Percentiles rank a stretch among this genome's conserved stretches.
These are phyloP conservation scores for Spinus pinus DNA, from an alignment of 2,797 vertebrate genomes.

Conservation along the genomic window DNA sequence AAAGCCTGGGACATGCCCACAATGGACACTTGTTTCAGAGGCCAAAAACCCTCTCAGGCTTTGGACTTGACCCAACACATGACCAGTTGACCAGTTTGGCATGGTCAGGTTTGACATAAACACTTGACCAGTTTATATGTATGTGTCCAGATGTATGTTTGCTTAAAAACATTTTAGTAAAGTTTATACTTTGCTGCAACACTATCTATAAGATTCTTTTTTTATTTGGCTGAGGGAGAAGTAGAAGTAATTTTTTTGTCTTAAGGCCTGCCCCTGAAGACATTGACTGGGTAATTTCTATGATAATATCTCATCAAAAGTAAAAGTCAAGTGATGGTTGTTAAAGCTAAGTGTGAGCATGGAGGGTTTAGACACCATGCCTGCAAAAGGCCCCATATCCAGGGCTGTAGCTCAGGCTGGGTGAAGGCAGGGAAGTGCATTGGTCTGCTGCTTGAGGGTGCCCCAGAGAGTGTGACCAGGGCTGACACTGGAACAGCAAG, in stretches of 20 bases:
- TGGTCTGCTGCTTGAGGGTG: rapidly evolving
- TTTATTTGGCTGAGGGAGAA: rapidly evolving
- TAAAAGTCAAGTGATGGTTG: not conserved
- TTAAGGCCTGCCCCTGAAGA: not conserved
- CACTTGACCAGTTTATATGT: not conserved
- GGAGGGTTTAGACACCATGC: not conserved
- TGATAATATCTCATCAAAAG: not conserved
- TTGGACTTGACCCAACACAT: not conserved
- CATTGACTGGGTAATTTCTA: rapidly evolving
- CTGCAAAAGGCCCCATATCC: rapidly evolving
- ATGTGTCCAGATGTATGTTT: not conserved
- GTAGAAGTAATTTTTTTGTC: not conserved
- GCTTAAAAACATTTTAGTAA: not conserved
- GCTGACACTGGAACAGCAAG: not conserved
- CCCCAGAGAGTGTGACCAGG: rapidly evolving
- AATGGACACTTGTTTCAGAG: not conserved
- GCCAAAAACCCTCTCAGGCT: not conserved
- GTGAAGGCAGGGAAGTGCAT: rapidly evolving
- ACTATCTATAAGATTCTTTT: not conserved
- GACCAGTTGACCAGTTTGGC: not conserved
- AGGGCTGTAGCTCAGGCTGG: not conserved
- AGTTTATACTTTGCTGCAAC: not conserved
- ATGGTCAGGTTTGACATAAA: not conserved
- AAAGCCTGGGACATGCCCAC: not conserved
- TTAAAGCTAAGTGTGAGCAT: not conserved